Base-by-base conservation (phyloP, 1,140 invertebrate genomes). In the Drosophila tsacasi region DNA sequence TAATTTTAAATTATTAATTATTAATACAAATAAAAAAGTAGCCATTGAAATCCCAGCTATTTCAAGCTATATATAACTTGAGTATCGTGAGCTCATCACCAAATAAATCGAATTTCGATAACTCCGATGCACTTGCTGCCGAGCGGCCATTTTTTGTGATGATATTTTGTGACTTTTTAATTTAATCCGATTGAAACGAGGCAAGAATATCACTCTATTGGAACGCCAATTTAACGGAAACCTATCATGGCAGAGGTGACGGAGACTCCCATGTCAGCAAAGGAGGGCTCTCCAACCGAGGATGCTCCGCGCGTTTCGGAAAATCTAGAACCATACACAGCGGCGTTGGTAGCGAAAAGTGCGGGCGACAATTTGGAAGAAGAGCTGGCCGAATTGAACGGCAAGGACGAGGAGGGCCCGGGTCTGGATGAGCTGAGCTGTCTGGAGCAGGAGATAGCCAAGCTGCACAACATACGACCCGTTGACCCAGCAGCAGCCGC, bases 381-480 rank as follows among this genome's bases (percentile, higher is more conserved):
- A 35, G 19, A 67, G 32, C 55, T 74, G 55, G 66, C 21, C 23
- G 59, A 71, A n/a, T 27, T 74, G 12, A 80, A 80, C 37, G 69
- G 64, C 13, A 55, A 57, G 17, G 42, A 69, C 5, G 57, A 50
- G 10, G 57, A 59, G 4, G 39, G 32, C 23, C n/a, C 35, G 0
- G 57, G 79, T 9, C 74, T 91, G 17, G 91, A 92, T 52, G 91
- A 92, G 59, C 71, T 92, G 54, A 84, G 74, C 40, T 87, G 80
- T 21, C 40, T 92, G 54, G 91, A 92, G 57, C 83, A 79, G 46
- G 91, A 92, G 72, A 91, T 92, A 35, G 91, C 91, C 2, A 86
- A 92, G 83, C 75, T 92, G 67, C 87, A 92, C 44, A 78, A 84
- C 52, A 78, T 79, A 21, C 79, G 58, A 9, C 69, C 72, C 5